Base-by-base conservation (phyloP, 1,140 invertebrate genomes). In the Eubasilissa regina region DNA sequence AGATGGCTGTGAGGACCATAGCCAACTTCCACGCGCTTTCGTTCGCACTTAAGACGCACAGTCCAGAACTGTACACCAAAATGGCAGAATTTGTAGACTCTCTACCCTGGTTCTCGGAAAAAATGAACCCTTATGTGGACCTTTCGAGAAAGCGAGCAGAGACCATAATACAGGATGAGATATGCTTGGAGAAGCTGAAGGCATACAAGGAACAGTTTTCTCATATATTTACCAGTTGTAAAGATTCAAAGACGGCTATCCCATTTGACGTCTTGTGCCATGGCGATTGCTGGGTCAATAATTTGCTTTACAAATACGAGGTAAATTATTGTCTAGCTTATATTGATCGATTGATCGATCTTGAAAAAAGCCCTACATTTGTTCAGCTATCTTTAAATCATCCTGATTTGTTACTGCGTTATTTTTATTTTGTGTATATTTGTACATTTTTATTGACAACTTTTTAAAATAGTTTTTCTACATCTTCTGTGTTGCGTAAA, bases 281-380 rank as follows among this genome's bases (percentile, higher is more conserved):
- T n/a, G 78, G 78, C 12, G 78, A 79, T 56, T 64, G 19, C 10
- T 79, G 78, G 78, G 17, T 55, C 6, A 68, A 75, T 51, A 79
- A 79, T 68, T 15, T 79, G 3, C 58, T 79, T 8, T 79, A 75
- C 55, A 75, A 79, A 55, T 79, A 79, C 21, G 44, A 75, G 51
- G 78, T 79, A 64, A 56, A 68, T 75, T 11, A 11, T 12, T 13
- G 11, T 51, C 48, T 51, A 8, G 3, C n/a, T 51, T 51, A 51
- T 8, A 51, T 51, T 51, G 11, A 4, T 0, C 1, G n/a, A 51
- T 51, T 51, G n/a, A 13, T 51, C n/a, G n/a, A 51, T 15, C 11
- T 13, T 3, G n/a, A 15, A 51, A 51, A 13, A n/a, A n/a, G n/a
- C n/a, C n/a, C n/a, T n/a, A n/a, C n/a, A n/a, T n/a, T n/a, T n/a